Conservation (phyloP, 2,888 invertebrate species). For the Micoletzkya japonica region DNA sequence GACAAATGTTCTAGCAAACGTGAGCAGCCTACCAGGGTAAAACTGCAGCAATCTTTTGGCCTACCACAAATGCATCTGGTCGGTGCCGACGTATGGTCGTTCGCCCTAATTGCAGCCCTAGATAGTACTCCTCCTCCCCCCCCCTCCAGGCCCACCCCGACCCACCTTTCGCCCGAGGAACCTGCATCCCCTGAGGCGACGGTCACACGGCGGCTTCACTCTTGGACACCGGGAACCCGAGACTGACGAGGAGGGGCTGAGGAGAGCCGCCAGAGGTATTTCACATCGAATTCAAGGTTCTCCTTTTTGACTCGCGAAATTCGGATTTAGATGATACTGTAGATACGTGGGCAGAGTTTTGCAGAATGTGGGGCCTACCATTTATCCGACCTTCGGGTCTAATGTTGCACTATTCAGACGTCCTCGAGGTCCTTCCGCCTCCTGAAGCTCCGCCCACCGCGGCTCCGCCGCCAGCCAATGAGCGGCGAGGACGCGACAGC, state of each 20-base stretch:
- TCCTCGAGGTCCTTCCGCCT: slow-evolving; percentile 7
- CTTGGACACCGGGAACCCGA: background rate
- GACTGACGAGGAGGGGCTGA: background rate
- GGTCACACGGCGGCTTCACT: slow-evolving; percentile 13
- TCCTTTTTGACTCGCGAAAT: background rate
- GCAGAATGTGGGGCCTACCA: too few relatives aligned
- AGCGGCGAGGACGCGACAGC: background rate
- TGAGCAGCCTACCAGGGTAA: too few relatives aligned
- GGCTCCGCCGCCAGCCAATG: background rate
- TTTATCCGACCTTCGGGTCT: background rate
- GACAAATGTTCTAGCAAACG: too few relatives aligned
- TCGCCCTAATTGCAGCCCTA: background rate
- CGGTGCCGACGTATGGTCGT: too few relatives aligned
- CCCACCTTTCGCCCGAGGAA: slow-evolving; percentile 4
- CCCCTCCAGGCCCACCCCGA: background rate
- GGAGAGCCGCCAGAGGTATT: background rate
- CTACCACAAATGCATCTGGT: too few relatives aligned
- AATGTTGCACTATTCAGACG: slow-evolving; percentile 7
- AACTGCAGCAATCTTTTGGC: too few relatives aligned
- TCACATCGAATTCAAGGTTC: background rate
- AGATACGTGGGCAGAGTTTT: too few relatives aligned
- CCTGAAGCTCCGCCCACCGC: background rate
- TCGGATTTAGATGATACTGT: too few relatives aligned
- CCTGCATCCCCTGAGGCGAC: background rate
- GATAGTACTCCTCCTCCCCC: too few relatives aligned